phyloP scores from a whole-genome alignment of 2,113 vertebrate species.

The Phalacrocorax brasilianus region DNA sequence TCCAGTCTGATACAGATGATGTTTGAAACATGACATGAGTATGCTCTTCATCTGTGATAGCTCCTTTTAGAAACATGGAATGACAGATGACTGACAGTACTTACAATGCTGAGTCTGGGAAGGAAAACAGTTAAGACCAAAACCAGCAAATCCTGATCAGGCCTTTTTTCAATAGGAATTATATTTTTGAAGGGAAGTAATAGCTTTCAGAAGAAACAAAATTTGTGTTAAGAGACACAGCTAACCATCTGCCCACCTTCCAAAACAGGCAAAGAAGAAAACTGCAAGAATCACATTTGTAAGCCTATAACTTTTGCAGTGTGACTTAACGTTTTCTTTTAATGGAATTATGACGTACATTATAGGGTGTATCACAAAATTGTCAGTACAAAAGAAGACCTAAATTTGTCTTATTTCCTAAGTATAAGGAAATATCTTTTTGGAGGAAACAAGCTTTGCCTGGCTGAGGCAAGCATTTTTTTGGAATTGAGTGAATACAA shows the following conservation, averaged over 20 bases:
- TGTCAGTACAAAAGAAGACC: background rate
- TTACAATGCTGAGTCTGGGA: fast-evolving
- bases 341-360: background rate
- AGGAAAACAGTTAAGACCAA: background rate
- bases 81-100: background rate
- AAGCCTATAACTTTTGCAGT: background rate
- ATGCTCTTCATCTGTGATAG: background rate
- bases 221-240: background rate
- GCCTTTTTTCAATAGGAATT: background rate
- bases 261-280: background rate
- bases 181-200: background rate
- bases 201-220: background rate
- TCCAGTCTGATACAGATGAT: background rate
- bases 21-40: background rate
- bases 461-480: background rate
- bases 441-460: background rate
- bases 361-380: background rate
- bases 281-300: background rate
- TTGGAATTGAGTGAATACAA: background rate
- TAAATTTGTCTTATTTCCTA: background rate
- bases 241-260: background rate
- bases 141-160: background rate
- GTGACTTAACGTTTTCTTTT: background rate
- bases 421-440: background rate
- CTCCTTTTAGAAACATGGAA: background rate